Evolutionary conservation across 2,113 vertebrate species (phyloP).

Genomic region (Psammodynastes pulverulentus): DNA sequence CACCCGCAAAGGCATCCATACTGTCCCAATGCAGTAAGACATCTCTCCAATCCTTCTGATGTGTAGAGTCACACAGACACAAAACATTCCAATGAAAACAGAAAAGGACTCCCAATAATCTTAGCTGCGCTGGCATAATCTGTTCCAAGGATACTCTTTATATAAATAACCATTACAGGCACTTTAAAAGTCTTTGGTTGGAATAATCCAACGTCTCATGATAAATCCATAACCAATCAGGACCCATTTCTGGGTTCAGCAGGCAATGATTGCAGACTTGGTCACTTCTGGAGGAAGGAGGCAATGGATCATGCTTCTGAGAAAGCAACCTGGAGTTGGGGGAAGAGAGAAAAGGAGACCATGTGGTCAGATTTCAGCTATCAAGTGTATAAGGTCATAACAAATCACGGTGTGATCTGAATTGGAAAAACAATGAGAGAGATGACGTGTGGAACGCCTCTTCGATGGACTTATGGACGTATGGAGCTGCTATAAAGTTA

Average conservation of each 20-base stretch:
- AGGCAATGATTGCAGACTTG: conserved; percentile 81
- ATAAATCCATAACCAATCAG: conserved; percentile 85
- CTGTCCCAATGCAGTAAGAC: conserved; percentile 36
- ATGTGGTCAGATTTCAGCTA: background rate
- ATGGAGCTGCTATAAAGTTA: background rate
- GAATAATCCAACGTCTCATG: conserved; percentile 96
- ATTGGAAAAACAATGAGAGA: background rate
- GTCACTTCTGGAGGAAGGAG: conserved; percentile 51
- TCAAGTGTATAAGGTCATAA: no score
- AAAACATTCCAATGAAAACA: conserved; percentile 57
- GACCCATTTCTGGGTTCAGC: conserved; percentile 80
- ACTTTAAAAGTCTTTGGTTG: conserved; percentile 99
- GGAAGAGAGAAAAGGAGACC: conserved; percentile 13
- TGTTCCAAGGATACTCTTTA: conserved; percentile 70
- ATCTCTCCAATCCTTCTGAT: conserved; percentile 23
- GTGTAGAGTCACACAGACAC: conserved; percentile 47
- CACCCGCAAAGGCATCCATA: conserved; percentile 56
- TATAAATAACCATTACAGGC: conserved; percentile 99
- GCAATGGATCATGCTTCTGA: conserved; percentile 83
- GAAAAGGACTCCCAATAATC: conserved; percentile 33
- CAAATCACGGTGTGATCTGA: background rate
- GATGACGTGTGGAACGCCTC: background rate
- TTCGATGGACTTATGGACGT: background rate
- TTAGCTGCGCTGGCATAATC: conserved; percentile 64
- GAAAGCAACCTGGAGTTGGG: conserved; percentile 81